Evolutionary conservation across 2,888 invertebrate species (phyloP).

Genomic region (Allacma fusca): DNA sequence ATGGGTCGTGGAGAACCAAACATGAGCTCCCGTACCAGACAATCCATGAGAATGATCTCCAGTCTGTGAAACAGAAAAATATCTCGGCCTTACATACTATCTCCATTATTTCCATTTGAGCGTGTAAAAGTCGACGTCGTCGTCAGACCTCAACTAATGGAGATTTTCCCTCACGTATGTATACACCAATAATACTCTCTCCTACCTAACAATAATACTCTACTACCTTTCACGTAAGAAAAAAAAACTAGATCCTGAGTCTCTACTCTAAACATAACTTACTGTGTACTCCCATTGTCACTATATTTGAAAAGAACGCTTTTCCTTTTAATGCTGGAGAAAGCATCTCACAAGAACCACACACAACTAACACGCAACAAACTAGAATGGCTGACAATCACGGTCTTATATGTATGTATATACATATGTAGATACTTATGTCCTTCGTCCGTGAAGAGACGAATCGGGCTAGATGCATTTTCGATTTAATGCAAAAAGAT

Average conservation of each 20-base stretch:
- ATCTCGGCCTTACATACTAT: neutral
- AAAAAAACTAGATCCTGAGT: neutral
- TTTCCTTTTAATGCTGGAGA: neutral
- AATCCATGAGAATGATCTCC: conserved; percentile 63
- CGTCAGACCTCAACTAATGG: neutral
- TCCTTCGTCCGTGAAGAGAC: too few species aligned
- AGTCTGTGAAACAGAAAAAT: conserved; percentile 43
- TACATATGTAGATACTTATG: too few species aligned
- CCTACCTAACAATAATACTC: too few species aligned
- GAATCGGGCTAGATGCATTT: too few species aligned
- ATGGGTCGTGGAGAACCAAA: conserved; percentile 92
- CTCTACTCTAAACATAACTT: neutral
- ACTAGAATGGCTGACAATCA: too few species aligned
- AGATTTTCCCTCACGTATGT: neutral
- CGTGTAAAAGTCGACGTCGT: neutral
- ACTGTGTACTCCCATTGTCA: neutral
- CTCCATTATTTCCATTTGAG: conserved; percentile 23
- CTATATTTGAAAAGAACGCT: too few species aligned
- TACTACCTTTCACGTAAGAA: neutral
- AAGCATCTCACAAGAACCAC: too few species aligned
- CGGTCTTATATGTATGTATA: too few species aligned
- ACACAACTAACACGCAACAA: too few species aligned
- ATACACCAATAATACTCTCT: neutral
- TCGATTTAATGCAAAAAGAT: too few species aligned
- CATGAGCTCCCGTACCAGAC: conserved; percentile 56